Conservation (phyloP, 2,888 invertebrate species). For the Halocaridina rubra region DNA sequence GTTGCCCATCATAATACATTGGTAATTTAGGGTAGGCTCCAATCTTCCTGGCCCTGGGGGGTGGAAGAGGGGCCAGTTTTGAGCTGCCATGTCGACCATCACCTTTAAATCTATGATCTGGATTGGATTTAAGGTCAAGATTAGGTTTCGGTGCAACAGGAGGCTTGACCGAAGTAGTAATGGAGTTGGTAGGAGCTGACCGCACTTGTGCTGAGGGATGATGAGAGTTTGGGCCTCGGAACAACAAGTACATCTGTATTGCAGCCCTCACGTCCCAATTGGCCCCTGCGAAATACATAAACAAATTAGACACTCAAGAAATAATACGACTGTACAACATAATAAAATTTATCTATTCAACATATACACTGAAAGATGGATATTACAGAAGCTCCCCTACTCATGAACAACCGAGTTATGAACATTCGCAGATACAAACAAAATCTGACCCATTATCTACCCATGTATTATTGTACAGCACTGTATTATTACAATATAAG, state of each 20-base stretch:
- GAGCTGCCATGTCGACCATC: conserved; percentile 20
- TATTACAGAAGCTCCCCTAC: too few species aligned
- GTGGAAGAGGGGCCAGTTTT: conserved; percentile 46
- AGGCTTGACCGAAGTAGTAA: conserved; percentile 26
- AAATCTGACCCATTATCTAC: too few species aligned
- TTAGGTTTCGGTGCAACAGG: conserved; percentile 49
- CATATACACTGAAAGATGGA: too few species aligned
- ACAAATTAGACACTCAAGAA: not conserved
- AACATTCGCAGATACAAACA: too few species aligned
- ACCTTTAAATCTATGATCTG: conserved; percentile 20
- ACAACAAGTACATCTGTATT: conserved; percentile 35
- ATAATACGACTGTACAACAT: not conserved
- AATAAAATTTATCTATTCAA: not conserved
- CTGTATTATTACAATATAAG: not conserved
- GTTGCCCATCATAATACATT: conserved; percentile 19
- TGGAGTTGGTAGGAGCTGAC: conserved; percentile 42
- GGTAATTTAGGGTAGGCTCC: conserved; percentile 29
- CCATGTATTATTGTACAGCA: too few species aligned
- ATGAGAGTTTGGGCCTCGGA: conserved; percentile 45
- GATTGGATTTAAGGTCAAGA: conserved; percentile 37
- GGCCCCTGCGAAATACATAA: not conserved
- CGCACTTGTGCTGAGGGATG: conserved; percentile 42
- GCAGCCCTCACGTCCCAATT: conserved; percentile 55
- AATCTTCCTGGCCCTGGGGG: conserved; percentile 37
- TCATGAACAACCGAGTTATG: too few species aligned